These are phyloP conservation scores for Nemurella pictetii DNA, from an alignment of 2,888 invertebrate species.

Conservation along the genomic window DNA sequence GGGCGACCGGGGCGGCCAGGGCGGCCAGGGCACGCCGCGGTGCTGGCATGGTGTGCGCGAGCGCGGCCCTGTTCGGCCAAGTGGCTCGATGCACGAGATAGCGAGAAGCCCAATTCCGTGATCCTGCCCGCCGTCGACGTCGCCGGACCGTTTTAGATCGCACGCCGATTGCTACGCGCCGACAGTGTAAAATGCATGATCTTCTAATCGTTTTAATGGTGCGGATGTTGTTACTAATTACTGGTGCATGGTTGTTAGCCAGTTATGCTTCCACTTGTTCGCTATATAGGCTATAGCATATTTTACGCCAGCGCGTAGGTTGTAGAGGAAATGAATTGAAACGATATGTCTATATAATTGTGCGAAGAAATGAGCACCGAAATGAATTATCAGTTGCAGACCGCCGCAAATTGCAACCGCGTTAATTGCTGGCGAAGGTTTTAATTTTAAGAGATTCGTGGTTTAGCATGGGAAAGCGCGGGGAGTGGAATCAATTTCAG, in stretches of 20 bases:
- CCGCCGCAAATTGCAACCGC: background rate
- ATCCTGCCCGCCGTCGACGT: background rate
- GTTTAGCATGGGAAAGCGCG: background rate
- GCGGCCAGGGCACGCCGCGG: too few relatives aligned
- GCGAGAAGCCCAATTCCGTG: constrained; percentile 18
- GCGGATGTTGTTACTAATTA: constrained; percentile 14
- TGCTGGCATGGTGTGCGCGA: background rate
- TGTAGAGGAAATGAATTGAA: background rate
- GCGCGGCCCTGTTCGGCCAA: background rate
- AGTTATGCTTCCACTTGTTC: background rate
- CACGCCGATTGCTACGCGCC: background rate
- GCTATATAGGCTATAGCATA: too few relatives aligned
- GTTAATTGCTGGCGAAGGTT: too few relatives aligned
- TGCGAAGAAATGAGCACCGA: background rate
- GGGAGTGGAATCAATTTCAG: background rate
- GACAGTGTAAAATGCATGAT: background rate
- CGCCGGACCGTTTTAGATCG: background rate
- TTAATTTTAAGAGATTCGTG: background rate
- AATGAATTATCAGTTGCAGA: background rate
- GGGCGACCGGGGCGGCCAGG: too few relatives aligned
- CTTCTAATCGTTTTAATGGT: background rate
- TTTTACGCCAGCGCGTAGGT: background rate
- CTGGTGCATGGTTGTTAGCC: background rate
- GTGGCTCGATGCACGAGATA: background rate
- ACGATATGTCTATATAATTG: too few relatives aligned